Conservation (phyloP, 2,888 invertebrate genomes). For the Abrostola tripartita region DNA sequence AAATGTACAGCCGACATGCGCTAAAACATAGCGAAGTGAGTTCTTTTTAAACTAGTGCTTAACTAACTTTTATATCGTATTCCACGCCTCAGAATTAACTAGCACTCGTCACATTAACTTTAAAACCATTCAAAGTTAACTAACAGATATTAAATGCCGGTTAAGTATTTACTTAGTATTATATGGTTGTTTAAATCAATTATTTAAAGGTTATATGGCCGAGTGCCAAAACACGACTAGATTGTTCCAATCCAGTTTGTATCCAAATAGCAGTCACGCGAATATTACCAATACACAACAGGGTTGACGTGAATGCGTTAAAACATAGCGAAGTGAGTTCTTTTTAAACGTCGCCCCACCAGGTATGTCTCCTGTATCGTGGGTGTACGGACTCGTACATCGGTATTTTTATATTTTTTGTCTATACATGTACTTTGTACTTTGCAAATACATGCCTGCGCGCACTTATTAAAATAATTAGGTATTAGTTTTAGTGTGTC, state of each 20-base stretch:
- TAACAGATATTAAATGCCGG: not conserved
- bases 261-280: constrained; percentile 32
- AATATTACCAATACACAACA: constrained; percentile 40
- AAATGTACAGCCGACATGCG: constrained; percentile 71
- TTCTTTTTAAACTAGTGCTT: constrained; percentile 10
- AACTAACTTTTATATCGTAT: not conserved
- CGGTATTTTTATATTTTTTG: too few relatives aligned
- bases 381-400: too few relatives aligned
- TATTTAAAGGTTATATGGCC: constrained; percentile 16
- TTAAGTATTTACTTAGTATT: constrained; percentile 15
- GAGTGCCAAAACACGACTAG: constrained; percentile 17
- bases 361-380: not conserved
- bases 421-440: too few relatives aligned
- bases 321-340: too few relatives aligned
- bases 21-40: constrained; percentile 76
- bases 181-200: constrained; percentile 25
- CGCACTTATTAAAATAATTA: too few relatives aligned
- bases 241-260: constrained; percentile 36
- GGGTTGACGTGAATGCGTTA: constrained; percentile 31
- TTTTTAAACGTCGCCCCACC: too few relatives aligned
- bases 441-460: too few relatives aligned
- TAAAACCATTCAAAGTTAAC: not conserved
- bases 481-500: too few relatives aligned
- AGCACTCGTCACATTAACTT: not conserved
- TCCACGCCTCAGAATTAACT: not conserved